phyloP scores from a whole-genome alignment of 2,888 invertebrate genomes.

The Drosophila pseudotakahashii region DNA sequence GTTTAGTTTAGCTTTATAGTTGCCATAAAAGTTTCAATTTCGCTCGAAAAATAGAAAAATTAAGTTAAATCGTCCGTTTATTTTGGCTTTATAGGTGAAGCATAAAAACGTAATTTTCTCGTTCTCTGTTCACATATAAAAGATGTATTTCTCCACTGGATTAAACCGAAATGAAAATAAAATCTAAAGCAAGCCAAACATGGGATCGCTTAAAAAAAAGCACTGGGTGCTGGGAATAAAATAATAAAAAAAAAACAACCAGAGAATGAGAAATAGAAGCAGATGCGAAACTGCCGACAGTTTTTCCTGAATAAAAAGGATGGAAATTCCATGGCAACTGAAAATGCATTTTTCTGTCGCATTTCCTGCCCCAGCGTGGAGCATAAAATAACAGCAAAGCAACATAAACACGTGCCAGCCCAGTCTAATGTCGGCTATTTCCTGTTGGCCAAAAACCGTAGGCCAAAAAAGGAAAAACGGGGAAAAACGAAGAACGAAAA shows the following conservation, averaged over 20 bases:
- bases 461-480: slow-evolving; percentile 21
- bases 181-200: slow-evolving; percentile 19
- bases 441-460: slow-evolving; percentile 70
- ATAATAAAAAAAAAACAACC: slow-evolving; percentile 7
- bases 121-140: neutral
- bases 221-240: neutral
- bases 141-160: slow-evolving; percentile 28
- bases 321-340: slow-evolving; percentile 40
- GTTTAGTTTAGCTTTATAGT: neutral
- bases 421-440: slow-evolving; percentile 77
- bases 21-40: slow-evolving; percentile 12
- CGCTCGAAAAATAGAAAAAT: slow-evolving; percentile 15
- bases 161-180: slow-evolving; percentile 29
- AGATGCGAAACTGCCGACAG: slow-evolving; percentile 35
- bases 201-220: slow-evolving; percentile 25
- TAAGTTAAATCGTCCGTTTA: slow-evolving; percentile 20
- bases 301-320: slow-evolving; percentile 23
- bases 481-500: neutral
- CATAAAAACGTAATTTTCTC: slow-evolving; percentile 19
- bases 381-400: slow-evolving; percentile 45
- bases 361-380: slow-evolving; percentile 63
- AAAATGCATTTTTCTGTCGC: slow-evolving; percentile 59
- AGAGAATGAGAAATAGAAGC: slow-evolving; percentile 4
- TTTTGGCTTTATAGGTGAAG: slow-evolving; percentile 12
- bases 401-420: slow-evolving; percentile 70